Evolutionary conservation across 2,113 vertebrate species (phyloP), one percentile per base, ranked within the genome.

Genomic region (Edolisoma coerulescens): DNA sequence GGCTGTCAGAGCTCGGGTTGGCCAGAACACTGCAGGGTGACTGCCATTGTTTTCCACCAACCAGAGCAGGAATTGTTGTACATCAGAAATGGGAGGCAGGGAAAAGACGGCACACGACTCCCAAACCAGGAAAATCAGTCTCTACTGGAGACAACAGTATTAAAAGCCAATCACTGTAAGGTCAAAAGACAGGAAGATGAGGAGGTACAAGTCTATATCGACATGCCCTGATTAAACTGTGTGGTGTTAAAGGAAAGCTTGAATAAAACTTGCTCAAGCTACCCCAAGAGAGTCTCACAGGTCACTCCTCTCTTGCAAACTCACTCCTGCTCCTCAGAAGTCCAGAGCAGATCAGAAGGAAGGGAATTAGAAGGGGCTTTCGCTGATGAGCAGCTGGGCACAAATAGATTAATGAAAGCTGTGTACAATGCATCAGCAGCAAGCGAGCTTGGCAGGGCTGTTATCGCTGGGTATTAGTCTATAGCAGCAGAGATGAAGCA

Each of bases 321-420:
- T 86, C 50, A 44, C 49, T 86, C 45, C 74, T 84, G n/a, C 65
- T 74, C 56, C 42, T 68, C 68, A 21, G 30, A 85, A 80, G 39
- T 41, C 56, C 52, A 49, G 0, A 32, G 52, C 64, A 74, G 59
- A 92, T 78, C 27, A 88, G 81, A 86, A 90, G 28, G 63, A 94
- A 77, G 42, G 42, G 85, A 90, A 90, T 90, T 84, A 92, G 79
- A 85, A 94, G 59, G 68, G 70, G 42, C 20, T 92, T 90, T 92
- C 79, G 85, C 47, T 44, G 92, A 94, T 84, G 88, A 94, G 71
- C 42, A 80, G 54, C 44, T 94, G 75, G 82, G 52, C 32, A 70
- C 71, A 95, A 76, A 90, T 11, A 80, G 76, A 86, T 93, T 92
- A 92, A 88, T 88, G 85, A 84, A 71, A 80, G 79, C 90, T 92